Evolutionary conservation across 1,140 invertebrate genomes (phyloP), one percentile per base, ranked within the genome.

Genomic region (Phthorimaea operculella): DNA sequence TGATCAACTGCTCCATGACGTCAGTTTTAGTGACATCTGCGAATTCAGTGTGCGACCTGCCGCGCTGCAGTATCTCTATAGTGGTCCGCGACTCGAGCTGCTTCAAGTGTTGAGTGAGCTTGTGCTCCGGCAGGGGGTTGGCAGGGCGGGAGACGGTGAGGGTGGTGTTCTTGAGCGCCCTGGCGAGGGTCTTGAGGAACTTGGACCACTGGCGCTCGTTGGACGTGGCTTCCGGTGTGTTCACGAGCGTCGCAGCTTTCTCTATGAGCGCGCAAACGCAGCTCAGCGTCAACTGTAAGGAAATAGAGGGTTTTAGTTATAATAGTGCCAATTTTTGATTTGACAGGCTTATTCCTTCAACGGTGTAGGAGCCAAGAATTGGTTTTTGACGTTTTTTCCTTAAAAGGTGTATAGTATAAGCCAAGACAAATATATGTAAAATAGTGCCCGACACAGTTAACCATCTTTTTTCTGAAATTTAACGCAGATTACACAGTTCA

Each of bases 121-220:
- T 73, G 0, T 55, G 21, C 18, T 78, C 72, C 0, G 69, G 50
- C n/a, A 84, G 34, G 0, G 75, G 72, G 1, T 70, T 52, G 0
- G 64, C 15, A 0, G 81, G 79, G 10, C 60, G 70, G 0, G 77
- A 68, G 0, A 82, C 75, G 0, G 52, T 59, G 0, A 81, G 53
- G 0, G 61, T 71, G 0, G 76, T 76, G 59, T 72, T 70, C 50
- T 81, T 79, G 1, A 84, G 58, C 0, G 81, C 72, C 18, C 79
- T 56, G 0, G 79, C 78, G 0, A 83, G 51, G 0, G 72, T 83
- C 47, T 81, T 81, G 9, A 84, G 68, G 65, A 84, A 84, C 55
- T 79, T 84, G 42, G 68, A 76, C 81, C 81, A 84, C 49, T 83
- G 81, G 0, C 79, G 63, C 47, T 84, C 81, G 61, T 73, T 75